Evolutionary conservation across 2,113 vertebrate genomes (phyloP), one percentile per base, ranked within the genome.

Genomic region (Sturnira hondurensis): DNA sequence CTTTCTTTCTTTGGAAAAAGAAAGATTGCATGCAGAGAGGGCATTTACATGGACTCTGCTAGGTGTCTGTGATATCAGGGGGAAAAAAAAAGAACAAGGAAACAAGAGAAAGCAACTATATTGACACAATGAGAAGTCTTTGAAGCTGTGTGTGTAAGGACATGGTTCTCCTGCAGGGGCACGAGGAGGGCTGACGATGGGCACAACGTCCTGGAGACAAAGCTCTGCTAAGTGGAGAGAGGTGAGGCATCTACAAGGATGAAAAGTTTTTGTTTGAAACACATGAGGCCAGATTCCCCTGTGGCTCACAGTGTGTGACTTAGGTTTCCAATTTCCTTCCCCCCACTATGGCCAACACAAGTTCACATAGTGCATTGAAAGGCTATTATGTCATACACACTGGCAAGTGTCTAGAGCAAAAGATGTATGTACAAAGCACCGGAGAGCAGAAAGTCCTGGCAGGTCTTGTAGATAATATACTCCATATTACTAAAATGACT

Each of bases 341-440:
- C 54, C 68, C 14, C 15, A 38, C 19, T 33, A 31, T 5, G 98
- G 80, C 58, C 52, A 86, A 50, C 31, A n/a, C 82, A 93, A 11
- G 0, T 67, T 96, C 97, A 97, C 91, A 45, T 97, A 93, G 96
- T 98, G 98, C 96, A 97, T 97, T 98, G 97, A 97, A 97, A 94
- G 92, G 54, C 58, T 85, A 93, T 86, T 96, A 92, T 82, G 91
- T 38, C 73, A 58, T 28, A 81, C 95, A 88, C 8, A 41, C 81
- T 78, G 68, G 47, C 89, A 89, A 31, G 45, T 41, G 38, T 77
- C 92, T 86, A 94, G 47, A 93, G 85, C 43, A 87, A 87, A 50
- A 95, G 86, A 92, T 95, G 90, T 36, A 97, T 84, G 71, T 68
- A 90, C 13, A 93, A 93, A 94, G 87, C 86, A 68, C 41, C 73